Evolutionary conservation across 2,113 vertebrate genomes (phyloP).

Genomic region (Bos indicus): DNA sequence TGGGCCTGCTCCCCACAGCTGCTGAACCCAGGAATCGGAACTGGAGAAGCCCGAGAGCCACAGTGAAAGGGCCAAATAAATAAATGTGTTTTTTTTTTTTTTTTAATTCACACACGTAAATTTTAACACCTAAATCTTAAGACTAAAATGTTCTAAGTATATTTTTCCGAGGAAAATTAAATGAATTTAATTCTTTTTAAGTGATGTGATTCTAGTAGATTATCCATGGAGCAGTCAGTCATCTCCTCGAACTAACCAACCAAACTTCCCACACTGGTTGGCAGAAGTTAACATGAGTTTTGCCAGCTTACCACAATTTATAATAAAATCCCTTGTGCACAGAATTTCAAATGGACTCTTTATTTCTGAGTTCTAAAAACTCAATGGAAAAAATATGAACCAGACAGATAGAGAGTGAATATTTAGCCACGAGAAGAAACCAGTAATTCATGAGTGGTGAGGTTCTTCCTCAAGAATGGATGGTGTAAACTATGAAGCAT

Average conservation of each 20-base stretch:
- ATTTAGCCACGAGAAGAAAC: constrained; percentile 61
- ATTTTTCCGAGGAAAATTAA: constrained; percentile 24
- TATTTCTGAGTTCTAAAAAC: constrained; percentile 50
- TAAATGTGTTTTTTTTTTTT: neutral
- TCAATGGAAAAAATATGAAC: constrained; percentile 60
- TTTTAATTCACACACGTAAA: neutral
- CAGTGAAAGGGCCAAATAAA: neutral
- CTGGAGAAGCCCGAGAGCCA: neutral
- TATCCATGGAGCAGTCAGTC: neutral
- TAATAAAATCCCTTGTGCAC: constrained; percentile 53
- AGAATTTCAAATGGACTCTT: constrained; percentile 57
- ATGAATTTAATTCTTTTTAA: constrained; percentile 36
- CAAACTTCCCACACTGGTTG: neutral
- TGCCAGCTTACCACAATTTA: constrained; percentile 51
- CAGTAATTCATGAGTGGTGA: constrained; percentile 56
- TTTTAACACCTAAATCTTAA: accelerated
- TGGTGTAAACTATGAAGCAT: constrained; percentile 62
- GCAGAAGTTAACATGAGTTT: neutral
- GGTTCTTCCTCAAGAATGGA: constrained; percentile 56
- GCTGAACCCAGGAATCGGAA: neutral
- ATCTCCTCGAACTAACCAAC: neutral
- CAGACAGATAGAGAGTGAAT: constrained; percentile 65
- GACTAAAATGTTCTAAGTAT: constrained; percentile 37
- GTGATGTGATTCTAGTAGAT: neutral
- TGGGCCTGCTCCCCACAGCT: neutral